Evolutionary conservation across 1,140 invertebrate genomes (phyloP), one percentile per base, ranked within the genome.

Genomic region (Achatina immaculata): DNA sequence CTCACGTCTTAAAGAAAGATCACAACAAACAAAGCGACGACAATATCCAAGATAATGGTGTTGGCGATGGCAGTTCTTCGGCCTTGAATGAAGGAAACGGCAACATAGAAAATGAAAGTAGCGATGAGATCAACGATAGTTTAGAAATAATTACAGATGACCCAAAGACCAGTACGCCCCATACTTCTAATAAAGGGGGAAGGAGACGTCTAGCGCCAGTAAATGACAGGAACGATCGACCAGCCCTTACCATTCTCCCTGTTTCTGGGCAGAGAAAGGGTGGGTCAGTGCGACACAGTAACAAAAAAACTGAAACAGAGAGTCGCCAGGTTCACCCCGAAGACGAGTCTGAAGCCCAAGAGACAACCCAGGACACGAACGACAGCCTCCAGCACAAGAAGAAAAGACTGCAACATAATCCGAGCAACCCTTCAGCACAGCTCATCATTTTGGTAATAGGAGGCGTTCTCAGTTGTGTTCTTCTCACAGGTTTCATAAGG

Each of bases 401-500:
- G 21, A 62, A 62, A 34, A n/a, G 58, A 31, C 3, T 62, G 21
- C 58, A 6, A 6, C n/a, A n/a, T 6, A 62, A 3, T 31, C 28
- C 71, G 2, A 31, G 42, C 6, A 21, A 31, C 2, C 71, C 71
- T 1, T 73, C 71, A 14, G 28, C 48, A 2, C 71, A 73, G 43
- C 43, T 73, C 0, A 73, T 73, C n/a, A 45, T 40, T 48, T 24
- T 73, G 3, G 71, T 73, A 19, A 43, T 73, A 2, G 71, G 71
- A 11, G 43, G n/a, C 24, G 43, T 73, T n/a, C 28, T 73, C 4
- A 24, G 42, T 3, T 43, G 71, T 34, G 71, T 73, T 2, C 42
- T 73, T 31, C 24, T 73, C 24, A 73, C 71, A 31, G 71, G 71
- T 16, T 73, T 73, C 43, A 73, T 73, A 1, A 42, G 71, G 11